These are phyloP conservation scores for Vireo griseus DNA, from an alignment of 2,797 vertebrate genomes.

Conservation along the genomic window DNA sequence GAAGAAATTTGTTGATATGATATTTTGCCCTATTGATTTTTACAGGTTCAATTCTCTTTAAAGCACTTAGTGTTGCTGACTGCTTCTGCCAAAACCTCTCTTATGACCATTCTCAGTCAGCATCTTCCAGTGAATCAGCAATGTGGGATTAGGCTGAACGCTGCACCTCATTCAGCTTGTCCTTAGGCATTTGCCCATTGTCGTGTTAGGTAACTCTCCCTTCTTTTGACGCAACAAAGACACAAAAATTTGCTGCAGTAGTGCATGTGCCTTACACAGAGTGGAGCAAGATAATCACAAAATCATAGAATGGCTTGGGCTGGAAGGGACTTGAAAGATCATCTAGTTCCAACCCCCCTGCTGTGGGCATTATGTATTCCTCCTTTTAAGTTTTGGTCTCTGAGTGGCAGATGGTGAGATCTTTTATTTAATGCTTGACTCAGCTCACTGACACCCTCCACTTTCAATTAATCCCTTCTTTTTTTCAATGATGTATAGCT, in stretches of 20 bases:
- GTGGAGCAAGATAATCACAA: not conserved
- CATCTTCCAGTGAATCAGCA: conserved; percentile 30
- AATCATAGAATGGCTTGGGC: not conserved
- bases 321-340: not conserved
- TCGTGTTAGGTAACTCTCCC: not conserved
- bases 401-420: not conserved
- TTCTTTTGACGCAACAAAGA: not conserved
- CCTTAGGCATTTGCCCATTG: not conserved
- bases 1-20: not conserved
- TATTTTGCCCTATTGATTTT: conserved; percentile 8
- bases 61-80: not conserved
- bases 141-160: not conserved
- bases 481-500: not conserved
- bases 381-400: not conserved
- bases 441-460: not conserved
- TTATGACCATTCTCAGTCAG: not conserved
- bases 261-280: not conserved
- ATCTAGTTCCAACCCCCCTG: not conserved
- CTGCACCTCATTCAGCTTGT: not conserved
- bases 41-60: not conserved
- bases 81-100: not conserved
- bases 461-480: not conserved
- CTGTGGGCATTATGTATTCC: not conserved
- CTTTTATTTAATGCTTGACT: not conserved
- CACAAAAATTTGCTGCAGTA: not conserved